phyloP scores from a whole-genome alignment of 2,113 vertebrate genomes.

The Forbesichthys papilliferus region DNA sequence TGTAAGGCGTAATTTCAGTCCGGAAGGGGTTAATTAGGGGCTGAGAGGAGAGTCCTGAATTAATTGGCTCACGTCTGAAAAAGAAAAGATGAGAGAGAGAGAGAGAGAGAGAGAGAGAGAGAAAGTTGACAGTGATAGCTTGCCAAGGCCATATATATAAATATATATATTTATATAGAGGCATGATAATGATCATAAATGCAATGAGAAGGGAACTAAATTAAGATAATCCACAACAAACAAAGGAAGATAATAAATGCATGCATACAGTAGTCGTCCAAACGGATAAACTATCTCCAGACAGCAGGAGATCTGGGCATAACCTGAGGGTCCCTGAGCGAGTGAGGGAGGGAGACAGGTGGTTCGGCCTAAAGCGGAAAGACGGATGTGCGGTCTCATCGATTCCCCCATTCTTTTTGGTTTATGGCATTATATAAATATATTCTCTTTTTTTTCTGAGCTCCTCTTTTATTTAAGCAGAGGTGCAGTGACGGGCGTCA shows the following conservation, averaged over 20 bases:
- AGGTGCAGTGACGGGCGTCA: constrained; percentile 81
- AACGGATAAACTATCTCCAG: neutral
- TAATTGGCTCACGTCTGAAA: constrained; percentile 70
- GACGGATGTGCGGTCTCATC: constrained; percentile 19
- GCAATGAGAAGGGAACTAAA: constrained; percentile 1
- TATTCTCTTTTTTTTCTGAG: constrained; percentile 34
- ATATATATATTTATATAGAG: constrained; percentile 27
- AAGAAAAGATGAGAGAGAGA: constrained; percentile 37
- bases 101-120: constrained; percentile 20
- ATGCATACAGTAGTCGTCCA: neutral
- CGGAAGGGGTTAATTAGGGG: constrained; percentile 78
- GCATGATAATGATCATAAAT: constrained; percentile 28
- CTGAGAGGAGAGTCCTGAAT: constrained; percentile 63
- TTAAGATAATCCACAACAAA: neutral
- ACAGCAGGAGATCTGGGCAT: neutral
- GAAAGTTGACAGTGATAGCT: constrained; percentile 60
- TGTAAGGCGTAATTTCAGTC: constrained; percentile 70
- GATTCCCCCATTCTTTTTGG: constrained; percentile 25
- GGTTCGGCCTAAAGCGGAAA: neutral
- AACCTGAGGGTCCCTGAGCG: constrained; percentile 7
- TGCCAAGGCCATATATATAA: constrained; percentile 17
- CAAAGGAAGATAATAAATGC: neutral
- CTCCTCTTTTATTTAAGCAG: constrained; percentile 70
- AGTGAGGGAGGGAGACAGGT: constrained; percentile 18
- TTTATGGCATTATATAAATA: no score